Percentiles rank a stretch among this genome's conserved stretches.
Conservation (phyloP, 2,113 vertebrate species). For the Pteropus alecto region DNA sequence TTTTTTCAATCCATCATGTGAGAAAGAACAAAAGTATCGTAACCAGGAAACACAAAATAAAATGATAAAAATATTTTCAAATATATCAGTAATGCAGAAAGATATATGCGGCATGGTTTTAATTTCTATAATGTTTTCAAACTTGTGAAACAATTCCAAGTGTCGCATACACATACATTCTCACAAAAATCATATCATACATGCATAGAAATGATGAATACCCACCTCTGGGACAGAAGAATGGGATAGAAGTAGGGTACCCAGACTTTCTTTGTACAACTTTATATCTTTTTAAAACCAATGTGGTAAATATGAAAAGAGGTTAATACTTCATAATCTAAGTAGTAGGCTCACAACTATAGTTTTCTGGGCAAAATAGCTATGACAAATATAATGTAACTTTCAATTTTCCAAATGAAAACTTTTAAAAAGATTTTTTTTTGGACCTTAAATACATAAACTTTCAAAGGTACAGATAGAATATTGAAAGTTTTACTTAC, state of each 20-base stretch:
- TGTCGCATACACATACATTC: neutral
- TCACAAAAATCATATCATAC: neutral
- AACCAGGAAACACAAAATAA: constrained; percentile 29
- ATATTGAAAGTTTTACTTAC: neutral
- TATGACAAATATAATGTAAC: neutral
- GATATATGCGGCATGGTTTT: neutral
- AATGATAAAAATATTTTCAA: constrained; percentile 21
- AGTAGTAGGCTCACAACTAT: neutral
- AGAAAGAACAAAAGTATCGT: neutral
- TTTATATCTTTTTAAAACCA: neutral
- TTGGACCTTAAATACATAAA: neutral
- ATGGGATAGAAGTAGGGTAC: neutral
- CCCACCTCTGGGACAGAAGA: neutral
- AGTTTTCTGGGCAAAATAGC: constrained; percentile 10
- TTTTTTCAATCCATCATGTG: neutral
- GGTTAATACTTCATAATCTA: constrained; percentile 14
- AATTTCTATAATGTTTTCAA: constrained; percentile 29
- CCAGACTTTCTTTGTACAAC: neutral
- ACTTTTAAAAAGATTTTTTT: neutral
- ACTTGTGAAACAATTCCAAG: neutral
- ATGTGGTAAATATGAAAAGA: neutral
- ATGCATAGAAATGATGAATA: neutral
- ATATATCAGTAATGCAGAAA: neutral
- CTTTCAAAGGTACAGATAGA: constrained; percentile 11
- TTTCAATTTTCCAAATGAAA: constrained; percentile 9